Evolutionary conservation across 2,797 vertebrate genomes (phyloP).

Genomic region (Furcifer pardalis): DNA sequence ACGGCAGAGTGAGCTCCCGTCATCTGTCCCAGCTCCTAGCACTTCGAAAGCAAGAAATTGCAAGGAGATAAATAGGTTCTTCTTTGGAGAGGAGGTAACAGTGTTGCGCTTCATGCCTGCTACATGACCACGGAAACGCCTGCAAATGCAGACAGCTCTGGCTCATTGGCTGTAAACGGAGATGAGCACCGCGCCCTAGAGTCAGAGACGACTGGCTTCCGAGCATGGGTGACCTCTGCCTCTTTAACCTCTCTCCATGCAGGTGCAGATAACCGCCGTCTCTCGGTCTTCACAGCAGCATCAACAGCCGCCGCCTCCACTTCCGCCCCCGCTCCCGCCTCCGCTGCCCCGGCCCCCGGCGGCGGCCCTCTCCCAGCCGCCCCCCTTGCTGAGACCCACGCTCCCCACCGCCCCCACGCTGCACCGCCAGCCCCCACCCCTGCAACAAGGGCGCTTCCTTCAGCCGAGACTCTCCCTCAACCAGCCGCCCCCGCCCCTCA

Average conservation of each 20-base stretch:
- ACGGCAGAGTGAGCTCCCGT: no score
- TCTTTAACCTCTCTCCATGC: background rate
- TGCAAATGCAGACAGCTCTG: no score
- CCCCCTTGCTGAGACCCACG: constrained; percentile 80
- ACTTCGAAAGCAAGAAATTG: no score
- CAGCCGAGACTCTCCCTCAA: constrained; percentile 87
- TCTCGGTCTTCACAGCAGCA: constrained; percentile 59
- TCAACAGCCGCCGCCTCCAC: background rate
- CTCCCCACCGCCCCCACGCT: constrained; percentile 79
- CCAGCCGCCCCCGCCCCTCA: constrained; percentile 89
- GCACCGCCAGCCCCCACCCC: constrained; percentile 77
- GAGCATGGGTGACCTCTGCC: no score
- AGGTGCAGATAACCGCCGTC: constrained; percentile 83
- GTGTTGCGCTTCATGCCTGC: no score
- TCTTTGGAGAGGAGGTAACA: no score
- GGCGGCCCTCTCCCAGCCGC: constrained; percentile 52
- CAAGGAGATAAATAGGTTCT: no score
- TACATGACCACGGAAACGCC: no score
- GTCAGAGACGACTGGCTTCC: no score
- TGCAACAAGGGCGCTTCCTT: constrained; percentile 83
- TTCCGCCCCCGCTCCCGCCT: constrained; percentile 59
- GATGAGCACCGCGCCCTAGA: no score
- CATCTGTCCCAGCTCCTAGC: no score
- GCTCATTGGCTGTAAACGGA: no score
- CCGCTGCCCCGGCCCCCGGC: constrained; percentile 69